These are phyloP conservation scores for Galaxea fascicularis DNA, from an alignment of 92 coral and sea anemone species.

Conservation along the genomic window DNA sequence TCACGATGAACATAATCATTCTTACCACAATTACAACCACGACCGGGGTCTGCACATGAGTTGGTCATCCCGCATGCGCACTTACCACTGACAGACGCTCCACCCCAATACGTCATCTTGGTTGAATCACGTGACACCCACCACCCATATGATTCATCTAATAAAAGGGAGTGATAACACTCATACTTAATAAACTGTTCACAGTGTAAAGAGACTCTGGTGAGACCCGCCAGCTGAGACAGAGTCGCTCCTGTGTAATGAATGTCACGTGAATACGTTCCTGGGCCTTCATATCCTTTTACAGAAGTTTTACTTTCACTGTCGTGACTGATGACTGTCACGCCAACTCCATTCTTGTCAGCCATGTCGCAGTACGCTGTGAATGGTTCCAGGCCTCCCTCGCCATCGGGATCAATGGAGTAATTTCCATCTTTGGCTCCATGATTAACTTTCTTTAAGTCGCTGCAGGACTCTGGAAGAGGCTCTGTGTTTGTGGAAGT, in stretches of 20 bases:
- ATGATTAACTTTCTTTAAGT: no score
- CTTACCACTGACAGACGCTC: conserved; percentile 26
- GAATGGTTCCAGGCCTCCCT: neutral
- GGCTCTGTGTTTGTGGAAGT: no score
- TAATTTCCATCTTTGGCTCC: neutral
- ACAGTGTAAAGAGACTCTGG: neutral
- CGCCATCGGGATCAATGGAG: neutral
- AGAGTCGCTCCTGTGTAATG: neutral
- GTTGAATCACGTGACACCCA: conserved; percentile 26
- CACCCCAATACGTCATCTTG: conserved; percentile 23
- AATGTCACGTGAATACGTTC: neutral
- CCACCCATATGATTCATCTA: neutral
- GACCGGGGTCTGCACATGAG: conserved; percentile 26
- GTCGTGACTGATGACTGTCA: neutral
- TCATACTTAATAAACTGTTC: conserved; percentile 1
- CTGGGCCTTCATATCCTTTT: neutral
- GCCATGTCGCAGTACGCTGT: neutral
- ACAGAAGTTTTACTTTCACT: neutral
- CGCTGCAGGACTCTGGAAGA: no score
- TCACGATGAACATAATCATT: conserved; percentile 33
- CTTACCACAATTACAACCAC: conserved; percentile 56
- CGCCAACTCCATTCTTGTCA: neutral
- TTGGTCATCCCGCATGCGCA: conserved; percentile 75
- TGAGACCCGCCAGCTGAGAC: neutral
- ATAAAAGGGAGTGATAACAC: neutral